Evolutionary conservation across 2,888 invertebrate species (phyloP), one percentile per base, ranked within the genome.

Genomic region (Magallana nippona): DNA sequence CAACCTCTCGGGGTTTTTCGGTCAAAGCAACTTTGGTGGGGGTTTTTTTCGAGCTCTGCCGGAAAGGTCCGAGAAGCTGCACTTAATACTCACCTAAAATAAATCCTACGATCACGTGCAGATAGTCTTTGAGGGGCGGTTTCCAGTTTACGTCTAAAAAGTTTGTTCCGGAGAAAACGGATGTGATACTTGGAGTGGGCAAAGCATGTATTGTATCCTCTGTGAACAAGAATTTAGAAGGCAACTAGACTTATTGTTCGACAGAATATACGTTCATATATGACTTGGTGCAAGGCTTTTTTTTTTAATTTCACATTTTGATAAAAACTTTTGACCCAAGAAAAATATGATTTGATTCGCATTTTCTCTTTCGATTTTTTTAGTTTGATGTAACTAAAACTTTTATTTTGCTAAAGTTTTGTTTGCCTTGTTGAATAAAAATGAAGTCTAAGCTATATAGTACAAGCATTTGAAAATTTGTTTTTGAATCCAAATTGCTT

Each of bases 91-190:
- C 32, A 71, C 71, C 71, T 1, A 86, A 44, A 8, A 82, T 82
- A 63, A 80, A 86, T 0, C 85, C 85, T 8, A 83, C 63, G 55
- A 86, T 71, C 78, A 84, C 81, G 56, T 84, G 84, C 0, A 84
- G 77, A 44, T 79, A 82, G 13, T 83, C 83, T 17, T 82, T 80
- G 19, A 79, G 83, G 56, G 85, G 82, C n/a, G 85, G 85, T 60
- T 80, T 77, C 85, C 85, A 86, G 17, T 63, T 86, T 5, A 86
- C 82, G 60, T 83, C 82, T 17, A 86, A 71, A 27, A 82, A 77
- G n/a, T 86, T 57, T 15, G 58, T 11, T 13, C 85, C 85, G 3
- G 85, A 86, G 44, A 84, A 84, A 22, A 83, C 83, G 44, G 83
- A 84, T 10, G 82, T 77, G 0, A 86, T 84, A 11, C 79, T 84